These are phyloP conservation scores for Drosophila mayri DNA, from an alignment of 1,140 invertebrate species.

Conservation along the genomic window DNA sequence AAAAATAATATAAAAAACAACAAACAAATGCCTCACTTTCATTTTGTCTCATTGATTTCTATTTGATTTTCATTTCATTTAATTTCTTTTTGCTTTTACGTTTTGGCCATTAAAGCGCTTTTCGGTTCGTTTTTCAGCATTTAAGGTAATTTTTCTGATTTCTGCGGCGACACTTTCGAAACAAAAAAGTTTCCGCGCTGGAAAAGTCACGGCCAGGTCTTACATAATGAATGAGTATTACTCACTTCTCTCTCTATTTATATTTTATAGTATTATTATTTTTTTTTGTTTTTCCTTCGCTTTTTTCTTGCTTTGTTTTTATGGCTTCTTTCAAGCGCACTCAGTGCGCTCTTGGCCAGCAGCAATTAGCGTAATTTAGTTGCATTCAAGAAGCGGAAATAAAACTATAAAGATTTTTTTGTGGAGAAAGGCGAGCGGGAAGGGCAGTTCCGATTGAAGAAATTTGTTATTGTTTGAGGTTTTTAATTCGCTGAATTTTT, in stretches of 20 bases:
- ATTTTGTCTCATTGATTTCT: slow-evolving; percentile 63
- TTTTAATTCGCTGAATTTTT: slow-evolving; percentile 21
- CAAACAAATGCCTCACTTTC: slow-evolving; percentile 43
- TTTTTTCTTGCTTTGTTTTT: slow-evolving; percentile 53
- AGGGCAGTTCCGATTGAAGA: slow-evolving; percentile 40
- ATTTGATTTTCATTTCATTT: slow-evolving; percentile 76
- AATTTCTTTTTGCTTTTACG: slow-evolving; percentile 49
- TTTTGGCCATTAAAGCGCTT: slow-evolving; percentile 47
- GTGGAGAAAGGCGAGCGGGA: background rate
- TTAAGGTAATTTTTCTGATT: slow-evolving; percentile 52
- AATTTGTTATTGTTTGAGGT: slow-evolving; percentile 41
- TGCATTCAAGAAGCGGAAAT: slow-evolving; percentile 78
- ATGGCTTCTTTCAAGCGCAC: slow-evolving; percentile 30
- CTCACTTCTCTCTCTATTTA: slow-evolving; percentile 1
- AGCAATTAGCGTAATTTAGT: slow-evolving; percentile 81
- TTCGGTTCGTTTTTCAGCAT: slow-evolving; percentile 39
- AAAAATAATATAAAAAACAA: slow-evolving; percentile 12
- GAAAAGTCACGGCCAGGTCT: slow-evolving; percentile 68
- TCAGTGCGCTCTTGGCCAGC: slow-evolving; percentile 45
- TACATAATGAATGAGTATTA: slow-evolving; percentile 41
- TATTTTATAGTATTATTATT: background rate
- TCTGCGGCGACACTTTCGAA: slow-evolving; percentile 56
- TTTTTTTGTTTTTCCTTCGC: slow-evolving; percentile 21
- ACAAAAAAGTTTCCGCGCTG: slow-evolving; percentile 46
- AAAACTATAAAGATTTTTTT: slow-evolving; percentile 61